Base-by-base conservation (phyloP, 2,888 invertebrate species). In the Oscheius sp. region DNA sequence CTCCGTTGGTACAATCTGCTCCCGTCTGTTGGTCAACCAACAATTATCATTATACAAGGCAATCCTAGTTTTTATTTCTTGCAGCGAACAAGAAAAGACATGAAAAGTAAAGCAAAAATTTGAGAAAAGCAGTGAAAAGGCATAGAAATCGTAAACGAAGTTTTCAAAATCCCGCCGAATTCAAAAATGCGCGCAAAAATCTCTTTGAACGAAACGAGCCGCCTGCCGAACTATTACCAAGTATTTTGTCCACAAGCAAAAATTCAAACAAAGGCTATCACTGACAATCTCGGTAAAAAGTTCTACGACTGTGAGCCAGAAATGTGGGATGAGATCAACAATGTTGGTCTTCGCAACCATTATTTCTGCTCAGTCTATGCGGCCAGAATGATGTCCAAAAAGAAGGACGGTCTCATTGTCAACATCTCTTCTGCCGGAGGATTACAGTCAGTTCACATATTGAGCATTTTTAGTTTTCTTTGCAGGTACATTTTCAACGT, bases 241-340 rank as follows among this genome's bases (percentile, higher is more conserved):
- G 21, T 21, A 21, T 21, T 21, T 21, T 21, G 21, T 21, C 21
- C 21, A 21, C 21, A 21, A 21, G 21, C 21, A 21, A 21, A 21
- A 21, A 21, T 21, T 21, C 21, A 21, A 21, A 21, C 21, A 21
- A 21, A 84, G 84, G 78, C 83, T 0, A 80, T 83, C 33, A 63
- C 74, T 32, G 78, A 76, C 2, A 81, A 86, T 50, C 76, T 85
- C 37, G 88, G 87, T 2, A 84, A 80, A 59, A 85, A 86, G 47
- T 91, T 90, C 79, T 91, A 89, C 88, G 90, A 91, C 74, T 76
- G 79, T 59, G 87, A 87, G 47, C 89, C 90, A 2, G 77, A 81
- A 2, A 80, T 89, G 68, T 91, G 90, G 90, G 91, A 91, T 84
- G 84, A 84, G 2, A 87, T 91, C n/a, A 91, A 91, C 79, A 88